Evolutionary conservation across 2,113 vertebrate species (phyloP), one percentile per base, ranked within the genome.

Genomic region (Cyanoderma ruficeps): DNA sequence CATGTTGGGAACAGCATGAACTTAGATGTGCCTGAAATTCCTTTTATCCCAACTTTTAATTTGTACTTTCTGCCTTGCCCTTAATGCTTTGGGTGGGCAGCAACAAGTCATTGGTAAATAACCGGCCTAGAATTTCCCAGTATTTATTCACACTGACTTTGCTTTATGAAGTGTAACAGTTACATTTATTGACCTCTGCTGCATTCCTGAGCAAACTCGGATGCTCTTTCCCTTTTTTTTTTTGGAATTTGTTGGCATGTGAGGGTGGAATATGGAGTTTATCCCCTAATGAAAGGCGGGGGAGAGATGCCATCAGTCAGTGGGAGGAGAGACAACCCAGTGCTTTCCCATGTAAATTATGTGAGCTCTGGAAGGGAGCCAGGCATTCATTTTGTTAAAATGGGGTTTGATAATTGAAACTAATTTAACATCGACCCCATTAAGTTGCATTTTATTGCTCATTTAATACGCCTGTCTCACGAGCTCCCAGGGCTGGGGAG

Each of bases 371-470:
- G 94, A 93, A 33, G 20, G 27, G 53, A 95, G 84, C 82, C 90
- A 96, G 63, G 61, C 90, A 79, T 78, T 97, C 93, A 90, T 94
- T 94, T 74, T 72, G 63, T 87, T 96, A 81, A 87, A 97, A 95
- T 81, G 91, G 96, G 86, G 86, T 69, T 87, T 82, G 96, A 97
- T 96, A 94, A 95, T 89, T 96, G 85, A 97, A 95, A 96, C 80
- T 90, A 94, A 91, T 88, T 72, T 65, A 95, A 93, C 75, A 60
- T 75, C 79, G 76, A 63, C 88, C 77, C 70, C 89, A 86, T 96
- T 80, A 96, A 92, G 94, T 95, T 90, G 81, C 91, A 70, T 94
- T 97, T 97, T 94, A 97, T 91, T 95, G 96, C 91, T 94, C 78
- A 60, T 93, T 93, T 97, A 92, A 93, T 89, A 19, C 6, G 56